A percentile compares a stretch with the other conserved stretches of the same genome.
Evolutionary conservation across 2,113 vertebrate genomes (phyloP).

Genomic region (Peromyscus leucopus): DNA sequence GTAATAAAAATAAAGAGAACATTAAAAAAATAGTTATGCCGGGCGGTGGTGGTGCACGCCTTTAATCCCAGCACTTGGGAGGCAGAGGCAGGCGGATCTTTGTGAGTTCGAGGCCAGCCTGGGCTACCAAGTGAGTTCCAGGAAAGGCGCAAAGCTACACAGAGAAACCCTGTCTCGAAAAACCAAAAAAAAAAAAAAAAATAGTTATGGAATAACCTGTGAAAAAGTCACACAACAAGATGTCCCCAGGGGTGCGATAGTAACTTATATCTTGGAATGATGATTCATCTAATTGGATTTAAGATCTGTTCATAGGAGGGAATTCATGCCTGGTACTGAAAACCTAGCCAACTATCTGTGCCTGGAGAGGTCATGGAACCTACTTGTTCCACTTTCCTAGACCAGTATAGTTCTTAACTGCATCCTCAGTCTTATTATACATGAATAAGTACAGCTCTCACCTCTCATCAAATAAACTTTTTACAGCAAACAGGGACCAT

Average conservation of each 20-base stretch:
- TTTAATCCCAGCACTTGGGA: too few relatives aligned
- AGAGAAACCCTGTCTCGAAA: too few relatives aligned
- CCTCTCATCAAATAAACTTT: neutral
- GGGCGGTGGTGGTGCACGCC: too few relatives aligned
- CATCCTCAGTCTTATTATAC: too few relatives aligned
- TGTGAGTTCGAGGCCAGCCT: too few relatives aligned
- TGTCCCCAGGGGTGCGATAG: neutral
- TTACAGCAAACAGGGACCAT: neutral
- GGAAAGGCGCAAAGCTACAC: too few relatives aligned
- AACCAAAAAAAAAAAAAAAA: too few relatives aligned
- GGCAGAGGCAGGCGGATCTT: too few relatives aligned
- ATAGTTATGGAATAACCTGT: neutral
- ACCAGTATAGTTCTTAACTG: neutral
- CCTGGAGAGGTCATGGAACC: neutral
- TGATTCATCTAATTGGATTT: neutral
- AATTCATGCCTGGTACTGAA: neutral
- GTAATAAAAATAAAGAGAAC: neutral
- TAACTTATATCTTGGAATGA: neutral
- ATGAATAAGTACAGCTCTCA: neutral
- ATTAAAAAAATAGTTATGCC: neutral
- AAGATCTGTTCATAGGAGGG: neutral
- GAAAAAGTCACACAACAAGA: neutral
- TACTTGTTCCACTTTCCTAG: neutral
- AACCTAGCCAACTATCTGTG: neutral
- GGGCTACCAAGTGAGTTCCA: too few relatives aligned